Conservation (phyloP, 2,888 invertebrate genomes). For the Heliothis peltigera region DNA sequence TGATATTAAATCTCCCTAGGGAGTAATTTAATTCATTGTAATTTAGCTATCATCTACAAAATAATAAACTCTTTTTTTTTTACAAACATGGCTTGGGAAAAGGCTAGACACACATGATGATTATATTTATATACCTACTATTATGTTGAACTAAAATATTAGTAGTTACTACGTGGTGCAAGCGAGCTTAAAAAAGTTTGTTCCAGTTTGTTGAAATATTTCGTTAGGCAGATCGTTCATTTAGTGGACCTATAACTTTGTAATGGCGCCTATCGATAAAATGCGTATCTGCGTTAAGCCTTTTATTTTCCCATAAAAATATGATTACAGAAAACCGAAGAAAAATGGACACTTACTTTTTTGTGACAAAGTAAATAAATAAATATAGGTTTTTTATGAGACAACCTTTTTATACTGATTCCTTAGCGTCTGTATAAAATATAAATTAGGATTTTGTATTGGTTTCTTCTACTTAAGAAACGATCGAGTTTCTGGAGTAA, state of each 20-base stretch:
- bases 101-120: too few species aligned
- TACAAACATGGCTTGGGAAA: too few species aligned
- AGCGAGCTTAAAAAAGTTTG: not conserved
- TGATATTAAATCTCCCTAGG: too few species aligned
- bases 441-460: conserved; percentile 25
- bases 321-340: conserved; percentile 40
- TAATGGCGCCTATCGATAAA: conserved; percentile 37
- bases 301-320: conserved; percentile 58
- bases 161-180: too few species aligned
- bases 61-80: too few species aligned
- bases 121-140: too few species aligned
- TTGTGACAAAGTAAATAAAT: conserved; percentile 48
- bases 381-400: conserved; percentile 35
- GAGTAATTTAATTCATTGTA: too few species aligned
- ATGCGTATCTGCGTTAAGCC: conserved; percentile 40
- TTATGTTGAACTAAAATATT: too few species aligned
- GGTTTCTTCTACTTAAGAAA: conserved; percentile 1
- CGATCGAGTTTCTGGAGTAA: not conserved
- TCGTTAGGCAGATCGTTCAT: conserved; percentile 2
- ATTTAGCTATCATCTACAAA: too few species aligned
- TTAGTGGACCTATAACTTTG: conserved; percentile 23
- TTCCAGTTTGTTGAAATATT: conserved; percentile 11
- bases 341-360: conserved; percentile 45
- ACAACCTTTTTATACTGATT: conserved; percentile 52
- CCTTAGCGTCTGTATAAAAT: conserved; percentile 33